Evolutionary conservation across 2,797 vertebrate genomes (phyloP).

Genomic region (Sebastes variabilis): DNA sequence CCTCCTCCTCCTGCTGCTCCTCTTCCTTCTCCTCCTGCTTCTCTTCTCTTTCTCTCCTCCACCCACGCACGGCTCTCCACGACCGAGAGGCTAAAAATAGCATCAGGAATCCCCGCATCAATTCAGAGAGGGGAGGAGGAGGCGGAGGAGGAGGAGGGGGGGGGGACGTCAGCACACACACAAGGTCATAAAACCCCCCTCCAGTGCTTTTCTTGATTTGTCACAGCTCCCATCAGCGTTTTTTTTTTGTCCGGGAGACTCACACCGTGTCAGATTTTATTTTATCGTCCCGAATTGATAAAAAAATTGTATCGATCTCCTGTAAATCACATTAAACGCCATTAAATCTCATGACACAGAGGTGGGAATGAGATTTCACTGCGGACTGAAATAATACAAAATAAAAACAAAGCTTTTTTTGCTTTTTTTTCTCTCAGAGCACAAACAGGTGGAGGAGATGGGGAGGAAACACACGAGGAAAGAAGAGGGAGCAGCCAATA

Average conservation of each 20-base stretch:
- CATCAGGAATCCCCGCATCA: slow-evolving; percentile 85
- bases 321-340: slow-evolving; percentile 54
- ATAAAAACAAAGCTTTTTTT: background rate
- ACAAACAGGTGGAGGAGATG: slow-evolving; percentile 51
- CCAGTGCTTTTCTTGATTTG: slow-evolving; percentile 50
- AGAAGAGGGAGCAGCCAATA: slow-evolving; percentile 49
- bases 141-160: background rate
- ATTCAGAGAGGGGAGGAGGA: slow-evolving; percentile 63
- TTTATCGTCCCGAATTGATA: slow-evolving; percentile 39
- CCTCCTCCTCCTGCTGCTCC: slow-evolving; percentile 5
- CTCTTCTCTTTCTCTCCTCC: slow-evolving; percentile 65
- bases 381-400: background rate
- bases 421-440: background rate
- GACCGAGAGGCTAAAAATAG: slow-evolving; percentile 82
- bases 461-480: slow-evolving; percentile 14
- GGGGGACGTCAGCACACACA: slow-evolving; percentile 55
- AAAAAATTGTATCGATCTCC: slow-evolving; percentile 44
- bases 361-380: slow-evolving; percentile 25
- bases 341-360: slow-evolving; percentile 33
- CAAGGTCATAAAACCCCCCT: slow-evolving; percentile 75
- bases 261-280: slow-evolving; percentile 44
- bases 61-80: slow-evolving; percentile 78
- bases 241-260: background rate
- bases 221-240: slow-evolving; percentile 46
- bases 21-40: slow-evolving; percentile 4